phyloP scores from a whole-genome alignment of 2,888 invertebrate genomes.

The Acanthopleura granulata region DNA sequence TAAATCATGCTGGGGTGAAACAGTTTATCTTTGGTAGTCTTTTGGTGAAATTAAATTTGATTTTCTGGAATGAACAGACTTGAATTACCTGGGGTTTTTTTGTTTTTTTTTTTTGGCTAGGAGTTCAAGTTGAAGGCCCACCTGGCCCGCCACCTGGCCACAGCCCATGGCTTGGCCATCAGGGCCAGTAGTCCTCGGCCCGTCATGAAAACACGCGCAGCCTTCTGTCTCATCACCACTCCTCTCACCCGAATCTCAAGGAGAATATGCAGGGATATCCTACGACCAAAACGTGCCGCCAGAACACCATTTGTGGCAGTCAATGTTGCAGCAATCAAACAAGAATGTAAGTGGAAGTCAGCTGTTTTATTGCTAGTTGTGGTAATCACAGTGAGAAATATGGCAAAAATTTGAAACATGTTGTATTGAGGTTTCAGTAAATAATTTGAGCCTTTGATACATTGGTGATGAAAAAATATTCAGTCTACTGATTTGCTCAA shows the following conservation, averaged over 20 bases:
- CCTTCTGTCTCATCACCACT: slow-evolving; percentile 94
- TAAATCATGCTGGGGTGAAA: no score
- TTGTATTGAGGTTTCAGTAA: no score
- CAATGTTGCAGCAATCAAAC: slow-evolving; percentile 80
- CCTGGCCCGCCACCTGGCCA: slow-evolving; percentile 92
- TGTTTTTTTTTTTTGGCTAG: slow-evolving; percentile 57
- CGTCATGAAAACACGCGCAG: slow-evolving; percentile 96
- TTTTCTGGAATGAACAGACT: no score
- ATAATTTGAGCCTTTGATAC: no score
- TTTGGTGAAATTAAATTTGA: background rate
- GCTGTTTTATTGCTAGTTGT: no score
- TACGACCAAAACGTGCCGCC: slow-evolving; percentile 85
- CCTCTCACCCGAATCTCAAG: slow-evolving; percentile 91
- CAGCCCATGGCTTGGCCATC: slow-evolving; percentile 85
- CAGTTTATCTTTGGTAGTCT: no score
- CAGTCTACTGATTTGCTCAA: no score
- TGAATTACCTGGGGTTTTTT: no score
- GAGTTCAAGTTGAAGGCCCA: slow-evolving; percentile 97
- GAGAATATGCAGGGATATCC: slow-evolving; percentile 85
- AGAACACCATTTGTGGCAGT: slow-evolving; percentile 82
- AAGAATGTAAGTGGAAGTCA: slow-evolving; percentile 80
- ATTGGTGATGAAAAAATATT: no score
- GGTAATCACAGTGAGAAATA: no score
- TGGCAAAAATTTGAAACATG: no score
- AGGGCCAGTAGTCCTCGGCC: slow-evolving; percentile 86